phyloP scores from a whole-genome alignment of 2,797 vertebrate genomes.

The Novumbra hubbsi region DNA sequence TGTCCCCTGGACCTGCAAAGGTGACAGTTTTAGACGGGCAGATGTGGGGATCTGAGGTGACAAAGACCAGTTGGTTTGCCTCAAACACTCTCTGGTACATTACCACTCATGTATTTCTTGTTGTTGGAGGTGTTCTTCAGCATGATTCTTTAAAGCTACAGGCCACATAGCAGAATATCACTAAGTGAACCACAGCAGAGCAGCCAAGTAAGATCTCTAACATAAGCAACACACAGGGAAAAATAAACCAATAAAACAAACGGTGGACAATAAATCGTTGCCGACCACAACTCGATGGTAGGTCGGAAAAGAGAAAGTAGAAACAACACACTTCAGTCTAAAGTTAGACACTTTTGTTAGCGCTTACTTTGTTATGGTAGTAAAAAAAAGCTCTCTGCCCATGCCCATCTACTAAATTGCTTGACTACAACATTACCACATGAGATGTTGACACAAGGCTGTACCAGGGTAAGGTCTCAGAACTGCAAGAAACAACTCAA shows the following conservation, averaged over 20 bases:
- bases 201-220: conserved; percentile 35
- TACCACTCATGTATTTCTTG: neutral
- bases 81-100: neutral
- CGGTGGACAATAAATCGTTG: conserved; percentile 43
- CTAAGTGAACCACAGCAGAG: neutral
- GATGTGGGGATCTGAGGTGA: conserved; percentile 53
- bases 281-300: conserved; percentile 36
- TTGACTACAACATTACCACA: conserved; percentile 42
- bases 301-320: conserved; percentile 16
- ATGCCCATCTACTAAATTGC: conserved; percentile 26
- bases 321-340: conserved; percentile 29
- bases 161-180: conserved; percentile 40
- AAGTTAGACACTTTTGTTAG: conserved; percentile 28
- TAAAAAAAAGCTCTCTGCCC: conserved; percentile 29
- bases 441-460: conserved; percentile 32
- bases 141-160: conserved; percentile 22
- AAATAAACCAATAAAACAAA: conserved; percentile 52
- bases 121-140: neutral
- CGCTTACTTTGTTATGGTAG: conserved; percentile 12
- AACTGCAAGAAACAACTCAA: neutral
- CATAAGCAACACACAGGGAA: conserved; percentile 40
- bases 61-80: conserved; percentile 43
- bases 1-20: conserved; percentile 72
- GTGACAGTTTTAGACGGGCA: conserved; percentile 56
- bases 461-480: neutral